phyloP scores from a whole-genome alignment of 1,140 invertebrate species.

The Chionoecetes opilio region DNA sequence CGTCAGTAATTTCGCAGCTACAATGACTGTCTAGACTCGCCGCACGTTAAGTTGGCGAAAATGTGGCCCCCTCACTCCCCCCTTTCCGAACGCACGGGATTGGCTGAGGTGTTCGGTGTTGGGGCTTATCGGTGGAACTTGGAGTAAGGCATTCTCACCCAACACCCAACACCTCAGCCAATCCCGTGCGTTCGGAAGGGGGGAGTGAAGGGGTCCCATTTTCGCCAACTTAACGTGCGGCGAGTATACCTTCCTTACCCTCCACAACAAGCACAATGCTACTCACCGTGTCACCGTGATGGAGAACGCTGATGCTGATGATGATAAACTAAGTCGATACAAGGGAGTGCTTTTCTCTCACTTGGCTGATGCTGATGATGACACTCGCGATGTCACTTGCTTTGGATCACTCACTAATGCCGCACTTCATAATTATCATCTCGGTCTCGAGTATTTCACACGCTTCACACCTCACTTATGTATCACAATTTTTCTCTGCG shows the following conservation, averaged over 20 bases:
- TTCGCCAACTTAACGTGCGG: too few species aligned
- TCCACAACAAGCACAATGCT: neutral
- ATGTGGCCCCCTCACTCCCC: too few species aligned
- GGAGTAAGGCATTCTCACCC: too few species aligned
- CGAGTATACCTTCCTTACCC: neutral
- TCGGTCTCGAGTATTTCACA: neutral
- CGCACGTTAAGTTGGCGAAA: too few species aligned
- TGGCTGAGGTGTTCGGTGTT: too few species aligned
- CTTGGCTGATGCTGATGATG: neutral
- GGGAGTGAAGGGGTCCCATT: too few species aligned
- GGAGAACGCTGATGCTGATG: neutral
- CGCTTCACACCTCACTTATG: neutral
- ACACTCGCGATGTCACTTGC: neutral
- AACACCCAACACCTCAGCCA: too few species aligned
- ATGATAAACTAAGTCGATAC: neutral
- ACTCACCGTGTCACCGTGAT: constrained; percentile 2
- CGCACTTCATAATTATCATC: neutral
- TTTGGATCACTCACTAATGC: neutral
- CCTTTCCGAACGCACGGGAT: too few species aligned
- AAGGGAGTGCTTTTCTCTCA: neutral
- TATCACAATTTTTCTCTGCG: neutral
- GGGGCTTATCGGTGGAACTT: too few species aligned
- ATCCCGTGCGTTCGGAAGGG: too few species aligned
- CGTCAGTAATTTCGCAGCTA: too few species aligned
- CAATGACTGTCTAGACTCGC: too few species aligned